These are phyloP conservation scores for Anastrepha obliqua DNA, from an alignment of 1,140 invertebrate genomes.

Conservation along the genomic window DNA sequence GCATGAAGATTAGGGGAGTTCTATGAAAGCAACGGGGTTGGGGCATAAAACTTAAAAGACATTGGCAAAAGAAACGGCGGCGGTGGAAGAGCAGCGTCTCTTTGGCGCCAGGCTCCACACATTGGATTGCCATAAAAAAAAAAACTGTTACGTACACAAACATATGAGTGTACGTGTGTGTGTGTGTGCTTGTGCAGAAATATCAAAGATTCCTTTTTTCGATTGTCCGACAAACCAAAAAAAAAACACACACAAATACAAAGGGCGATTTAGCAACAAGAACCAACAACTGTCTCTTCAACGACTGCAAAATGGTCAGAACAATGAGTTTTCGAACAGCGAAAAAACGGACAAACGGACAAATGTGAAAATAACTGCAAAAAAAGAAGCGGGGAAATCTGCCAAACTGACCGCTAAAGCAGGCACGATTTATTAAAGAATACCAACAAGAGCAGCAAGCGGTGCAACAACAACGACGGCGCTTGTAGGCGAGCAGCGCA, in stretches of 20 bases:
- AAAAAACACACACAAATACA: not conserved
- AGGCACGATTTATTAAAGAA: slow-evolving; percentile 9
- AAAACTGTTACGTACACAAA: not conserved
- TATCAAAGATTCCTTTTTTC: slow-evolving; percentile 38
- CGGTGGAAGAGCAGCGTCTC: slow-evolving; percentile 25
- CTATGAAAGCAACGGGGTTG: not conserved
- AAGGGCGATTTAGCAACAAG: slow-evolving; percentile 18
- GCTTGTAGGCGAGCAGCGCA: not conserved
- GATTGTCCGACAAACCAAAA: not conserved
- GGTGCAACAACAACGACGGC: not conserved
- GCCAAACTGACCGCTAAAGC: slow-evolving; percentile 39
- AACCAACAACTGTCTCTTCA: slow-evolving; percentile 15
- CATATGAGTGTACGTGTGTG: not conserved
- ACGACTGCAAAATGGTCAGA: slow-evolving; percentile 41
- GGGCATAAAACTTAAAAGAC: slow-evolving; percentile 33
- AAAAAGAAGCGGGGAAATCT: not conserved
- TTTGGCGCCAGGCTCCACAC: slow-evolving; percentile 48
- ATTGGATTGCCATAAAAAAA: not conserved
- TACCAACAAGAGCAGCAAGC: not conserved
- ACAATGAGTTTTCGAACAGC: slow-evolving; percentile 31
- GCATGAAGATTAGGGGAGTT: slow-evolving; percentile 24
- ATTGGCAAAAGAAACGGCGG: not conserved
- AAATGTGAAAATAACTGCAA: not conserved
- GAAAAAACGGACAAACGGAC: not conserved
- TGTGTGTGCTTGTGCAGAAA: slow-evolving; percentile 4